Percentiles rank a stretch among this genome's conserved stretches.
Conservation (phyloP, 2,113 vertebrate genomes). For the Speoplatyrhinus poulsoni region DNA sequence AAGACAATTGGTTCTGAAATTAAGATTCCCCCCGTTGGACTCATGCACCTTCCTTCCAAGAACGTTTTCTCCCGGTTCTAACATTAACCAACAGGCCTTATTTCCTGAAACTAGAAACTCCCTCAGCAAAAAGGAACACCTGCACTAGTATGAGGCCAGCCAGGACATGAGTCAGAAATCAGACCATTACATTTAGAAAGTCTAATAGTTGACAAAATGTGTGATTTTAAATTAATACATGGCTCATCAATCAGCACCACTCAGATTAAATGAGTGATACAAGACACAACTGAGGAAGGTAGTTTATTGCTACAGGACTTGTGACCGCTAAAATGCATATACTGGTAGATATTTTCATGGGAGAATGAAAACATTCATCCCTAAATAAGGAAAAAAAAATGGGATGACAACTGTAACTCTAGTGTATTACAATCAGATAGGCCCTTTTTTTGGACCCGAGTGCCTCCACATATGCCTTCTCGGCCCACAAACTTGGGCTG, state of each 20-base stretch:
- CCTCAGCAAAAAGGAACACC: constrained; percentile 73
- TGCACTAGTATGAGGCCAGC: constrained; percentile 60
- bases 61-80: constrained; percentile 69
- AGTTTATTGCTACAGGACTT: not conserved
- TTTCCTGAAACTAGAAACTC: constrained; percentile 79
- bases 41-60: constrained; percentile 58
- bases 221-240: not conserved
- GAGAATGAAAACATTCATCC: not conserved
- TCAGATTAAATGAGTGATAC: not conserved
- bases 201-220: constrained; percentile 26
- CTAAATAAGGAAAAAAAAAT: not conserved
- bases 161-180: constrained; percentile 66
- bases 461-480: constrained; percentile 46
- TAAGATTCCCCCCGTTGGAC: constrained; percentile 34
- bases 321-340: not conserved
- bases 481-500: constrained; percentile 44
- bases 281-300: not conserved
- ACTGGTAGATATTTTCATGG: constrained; percentile 15
- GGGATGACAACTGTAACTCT: constrained; percentile 24
- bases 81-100: constrained; percentile 74
- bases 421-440: constrained; percentile 38
- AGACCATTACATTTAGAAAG: constrained; percentile 41
- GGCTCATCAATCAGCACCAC: not conserved
- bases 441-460: constrained; percentile 46
- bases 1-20: too few species aligned